phyloP scores from a whole-genome alignment of 1,140 invertebrate species.

The Zeugodacus cucurbitae region DNA sequence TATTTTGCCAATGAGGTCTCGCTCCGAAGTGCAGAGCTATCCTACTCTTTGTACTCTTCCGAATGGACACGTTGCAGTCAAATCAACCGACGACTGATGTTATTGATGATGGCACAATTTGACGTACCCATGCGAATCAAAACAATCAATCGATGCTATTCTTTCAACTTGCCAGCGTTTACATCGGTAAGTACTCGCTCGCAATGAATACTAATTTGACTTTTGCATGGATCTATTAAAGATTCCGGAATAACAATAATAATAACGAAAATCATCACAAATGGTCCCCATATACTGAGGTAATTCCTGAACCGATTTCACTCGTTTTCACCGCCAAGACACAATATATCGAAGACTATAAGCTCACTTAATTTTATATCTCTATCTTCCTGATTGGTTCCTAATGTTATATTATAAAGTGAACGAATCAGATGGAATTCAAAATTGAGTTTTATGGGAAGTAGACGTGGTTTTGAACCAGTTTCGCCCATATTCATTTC shows the following conservation, averaged over 20 bases:
- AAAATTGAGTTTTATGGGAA: too few species aligned
- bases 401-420: too few species aligned
- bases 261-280: not conserved
- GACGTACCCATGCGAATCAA: constrained; percentile 48
- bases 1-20: constrained; percentile 58
- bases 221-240: not conserved
- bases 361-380: too few species aligned
- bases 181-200: constrained; percentile 52
- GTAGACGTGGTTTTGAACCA: too few species aligned
- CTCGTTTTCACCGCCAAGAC: too few species aligned
- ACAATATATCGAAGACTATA: too few species aligned
- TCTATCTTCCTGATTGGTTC: too few species aligned
- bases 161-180: constrained; percentile 54
- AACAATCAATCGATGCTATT: constrained; percentile 52
- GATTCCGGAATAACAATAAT: not conserved
- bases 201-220: too few species aligned
- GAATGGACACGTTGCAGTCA: constrained; percentile 53
- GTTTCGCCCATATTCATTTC: too few species aligned
- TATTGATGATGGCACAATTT: constrained; percentile 57
- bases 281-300: not conserved
- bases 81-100: constrained; percentile 48
- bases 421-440: too few species aligned
- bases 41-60: constrained; percentile 53
- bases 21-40: constrained; percentile 49
- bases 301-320: too few species aligned